phyloP scores from a whole-genome alignment of 2,113 vertebrate genomes.

The Propithecus coquereli region DNA sequence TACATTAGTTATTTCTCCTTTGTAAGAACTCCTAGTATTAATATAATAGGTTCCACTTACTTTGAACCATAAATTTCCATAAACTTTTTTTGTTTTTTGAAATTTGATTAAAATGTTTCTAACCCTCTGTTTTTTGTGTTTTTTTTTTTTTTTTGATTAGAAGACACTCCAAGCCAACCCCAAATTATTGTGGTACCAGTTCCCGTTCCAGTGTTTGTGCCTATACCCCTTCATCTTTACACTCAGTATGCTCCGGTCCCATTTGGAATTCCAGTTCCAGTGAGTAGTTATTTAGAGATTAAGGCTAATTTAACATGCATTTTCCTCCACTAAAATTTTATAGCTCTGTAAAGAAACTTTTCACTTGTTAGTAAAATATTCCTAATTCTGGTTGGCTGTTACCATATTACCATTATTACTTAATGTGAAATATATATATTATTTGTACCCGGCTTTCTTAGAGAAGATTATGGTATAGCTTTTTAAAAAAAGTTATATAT shows the following conservation, averaged over 20 bases:
- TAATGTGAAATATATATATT: not conserved
- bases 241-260: slow-evolving; percentile 92
- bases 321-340: slow-evolving; percentile 28
- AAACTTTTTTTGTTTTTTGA: not conserved
- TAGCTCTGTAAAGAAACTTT: not conserved
- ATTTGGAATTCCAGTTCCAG: slow-evolving; percentile 92
- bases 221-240: slow-evolving; percentile 95
- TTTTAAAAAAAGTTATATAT: not conserved
- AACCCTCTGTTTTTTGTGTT: not conserved
- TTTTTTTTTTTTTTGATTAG: slow-evolving; percentile 43
- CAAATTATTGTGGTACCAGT: slow-evolving; percentile 90
- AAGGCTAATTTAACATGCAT: not conserved
- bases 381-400: not conserved
- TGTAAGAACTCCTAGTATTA: not conserved
- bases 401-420: not conserved
- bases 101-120: slow-evolving; percentile 20
- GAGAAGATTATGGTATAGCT: not conserved
- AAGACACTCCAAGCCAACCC: slow-evolving; percentile 77
- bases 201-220: slow-evolving; percentile 95
- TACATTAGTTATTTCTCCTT: not conserved
- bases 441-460: not conserved
- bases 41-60: not conserved
- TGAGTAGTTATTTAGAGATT: slow-evolving; percentile 78
- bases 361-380: slow-evolving; percentile 19
- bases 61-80: not conserved